These are phyloP conservation scores for Plecturocebus donacophilus DNA, from an alignment of 2,113 vertebrate species.

Conservation along the genomic window DNA sequence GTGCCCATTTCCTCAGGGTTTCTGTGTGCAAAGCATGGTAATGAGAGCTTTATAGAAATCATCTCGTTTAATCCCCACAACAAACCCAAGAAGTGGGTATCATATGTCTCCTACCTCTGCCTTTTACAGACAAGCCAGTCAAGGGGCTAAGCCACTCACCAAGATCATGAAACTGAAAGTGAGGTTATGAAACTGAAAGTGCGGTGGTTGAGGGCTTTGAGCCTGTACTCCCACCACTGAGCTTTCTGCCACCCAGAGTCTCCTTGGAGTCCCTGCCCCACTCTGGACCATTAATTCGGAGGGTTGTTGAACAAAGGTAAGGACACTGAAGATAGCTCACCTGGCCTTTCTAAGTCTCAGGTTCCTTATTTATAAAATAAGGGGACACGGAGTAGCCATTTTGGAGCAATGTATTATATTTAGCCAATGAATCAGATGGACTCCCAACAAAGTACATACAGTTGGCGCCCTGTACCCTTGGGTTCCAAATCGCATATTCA, in stretches of 20 bases:
- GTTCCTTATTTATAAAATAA: background rate
- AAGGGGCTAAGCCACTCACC: background rate
- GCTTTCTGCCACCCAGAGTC: fast-evolving
- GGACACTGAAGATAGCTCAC: background rate
- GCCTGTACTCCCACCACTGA: fast-evolving
- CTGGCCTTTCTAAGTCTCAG: background rate
- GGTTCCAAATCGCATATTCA: background rate
- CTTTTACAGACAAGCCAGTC: background rate
- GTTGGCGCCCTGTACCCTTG: background rate
- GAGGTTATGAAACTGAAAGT: background rate
- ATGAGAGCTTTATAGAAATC: background rate
- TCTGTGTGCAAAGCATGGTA: fast-evolving
- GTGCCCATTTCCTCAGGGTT: background rate
- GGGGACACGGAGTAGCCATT: background rate
- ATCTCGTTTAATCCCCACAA: background rate
- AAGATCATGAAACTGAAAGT: background rate
- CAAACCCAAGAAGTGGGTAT: background rate
- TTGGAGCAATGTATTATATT: background rate
- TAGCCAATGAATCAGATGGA: background rate
- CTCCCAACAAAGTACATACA: background rate
- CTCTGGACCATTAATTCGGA: background rate
- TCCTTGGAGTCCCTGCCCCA: background rate
- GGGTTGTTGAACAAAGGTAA: background rate
- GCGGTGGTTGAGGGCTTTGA: background rate
- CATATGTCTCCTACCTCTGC: background rate